Evolutionary conservation across 2,113 vertebrate genomes (phyloP).

Genomic region (Pomatostomus ruficeps): DNA sequence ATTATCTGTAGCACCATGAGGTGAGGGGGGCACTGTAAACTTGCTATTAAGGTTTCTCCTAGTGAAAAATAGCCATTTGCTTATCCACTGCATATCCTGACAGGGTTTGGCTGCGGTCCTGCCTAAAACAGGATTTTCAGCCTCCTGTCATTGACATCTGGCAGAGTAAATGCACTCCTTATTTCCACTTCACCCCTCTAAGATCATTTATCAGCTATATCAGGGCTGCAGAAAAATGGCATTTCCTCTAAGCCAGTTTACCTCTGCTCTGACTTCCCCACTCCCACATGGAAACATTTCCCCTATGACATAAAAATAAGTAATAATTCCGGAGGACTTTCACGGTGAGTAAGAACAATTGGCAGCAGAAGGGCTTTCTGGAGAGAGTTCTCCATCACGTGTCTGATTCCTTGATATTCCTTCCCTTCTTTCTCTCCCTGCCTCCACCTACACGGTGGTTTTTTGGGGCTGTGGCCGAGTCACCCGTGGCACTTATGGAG

Average conservation of each 20-base stretch:
- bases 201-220: not conserved
- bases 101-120: not conserved
- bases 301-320: not conserved
- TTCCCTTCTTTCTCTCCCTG: not conserved
- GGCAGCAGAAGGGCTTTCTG: not conserved
- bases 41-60: not conserved
- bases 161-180: not conserved
- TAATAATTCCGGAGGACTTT: not conserved
- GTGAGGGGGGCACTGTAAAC: not conserved
- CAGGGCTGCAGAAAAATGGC: not conserved
- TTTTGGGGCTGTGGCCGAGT: not conserved
- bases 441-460: not conserved
- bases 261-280: not conserved
- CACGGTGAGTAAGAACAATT: not conserved
- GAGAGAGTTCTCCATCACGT: not conserved
- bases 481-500: not conserved
- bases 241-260: not conserved
- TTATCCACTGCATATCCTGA: not conserved
- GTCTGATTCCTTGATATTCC: not conserved
- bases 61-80: not conserved
- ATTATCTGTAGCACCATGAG: not conserved
- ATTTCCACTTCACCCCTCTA: not conserved
- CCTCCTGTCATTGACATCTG: not conserved
- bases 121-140: not conserved
- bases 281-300: not conserved